phyloP scores from a whole-genome alignment of 2,888 invertebrate genomes.

The Pimpla rufipes region DNA sequence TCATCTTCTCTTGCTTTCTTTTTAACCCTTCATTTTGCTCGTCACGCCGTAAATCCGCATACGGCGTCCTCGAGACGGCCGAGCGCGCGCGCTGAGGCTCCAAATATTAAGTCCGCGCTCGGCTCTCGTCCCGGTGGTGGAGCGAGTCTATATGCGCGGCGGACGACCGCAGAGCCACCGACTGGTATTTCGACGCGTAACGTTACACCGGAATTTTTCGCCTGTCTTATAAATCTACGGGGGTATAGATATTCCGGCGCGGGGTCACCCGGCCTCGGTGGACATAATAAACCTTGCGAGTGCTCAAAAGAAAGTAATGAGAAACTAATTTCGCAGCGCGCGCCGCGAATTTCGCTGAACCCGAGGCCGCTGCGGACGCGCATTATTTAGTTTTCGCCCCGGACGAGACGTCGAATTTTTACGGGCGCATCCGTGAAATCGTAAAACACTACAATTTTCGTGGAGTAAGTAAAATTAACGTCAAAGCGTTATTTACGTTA shows the following conservation, averaged over 20 bases:
- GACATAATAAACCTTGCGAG: background rate
- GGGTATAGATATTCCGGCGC: background rate
- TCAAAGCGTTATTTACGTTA: background rate
- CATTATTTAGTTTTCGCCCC: background rate
- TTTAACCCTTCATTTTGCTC: constrained; percentile 62
- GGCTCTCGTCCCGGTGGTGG: constrained; percentile 8
- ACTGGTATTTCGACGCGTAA: constrained; percentile 44
- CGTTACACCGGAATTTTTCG: constrained; percentile 44
- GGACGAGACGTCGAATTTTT: background rate
- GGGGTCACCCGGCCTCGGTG: background rate
- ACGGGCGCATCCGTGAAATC: background rate
- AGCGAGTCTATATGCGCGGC: constrained; percentile 37
- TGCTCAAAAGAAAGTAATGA: constrained; percentile 1
- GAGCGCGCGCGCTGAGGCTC: constrained; percentile 48
- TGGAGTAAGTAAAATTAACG: background rate
- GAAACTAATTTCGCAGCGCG: background rate
- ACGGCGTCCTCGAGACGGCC: constrained; percentile 50
- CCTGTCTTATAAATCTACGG: background rate
- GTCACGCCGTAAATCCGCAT: constrained; percentile 66
- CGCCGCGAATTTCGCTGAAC: background rate
- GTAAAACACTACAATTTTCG: background rate
- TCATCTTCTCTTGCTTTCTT: constrained; percentile 22
- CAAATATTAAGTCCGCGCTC: constrained; percentile 66
- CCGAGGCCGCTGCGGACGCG: background rate
- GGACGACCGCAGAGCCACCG: constrained; percentile 26